phyloP scores from a whole-genome alignment of 2,113 vertebrate genomes.

The Mohoua ochrocephala region DNA sequence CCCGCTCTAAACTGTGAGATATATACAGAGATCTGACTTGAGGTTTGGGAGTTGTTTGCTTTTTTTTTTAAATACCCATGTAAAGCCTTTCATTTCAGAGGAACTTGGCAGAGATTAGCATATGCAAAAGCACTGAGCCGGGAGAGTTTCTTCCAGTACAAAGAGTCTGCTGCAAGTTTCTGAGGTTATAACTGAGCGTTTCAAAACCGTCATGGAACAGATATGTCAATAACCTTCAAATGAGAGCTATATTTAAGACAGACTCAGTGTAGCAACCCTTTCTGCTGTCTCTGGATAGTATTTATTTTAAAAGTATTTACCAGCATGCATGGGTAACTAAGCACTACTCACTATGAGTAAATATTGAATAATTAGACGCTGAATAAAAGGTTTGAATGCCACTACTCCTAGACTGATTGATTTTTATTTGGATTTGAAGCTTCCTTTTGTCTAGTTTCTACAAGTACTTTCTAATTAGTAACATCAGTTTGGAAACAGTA shows the following conservation, averaged over 20 bases:
- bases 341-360: not conserved
- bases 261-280: not conserved
- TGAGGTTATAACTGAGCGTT: not conserved
- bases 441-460: slow-evolving; percentile 37
- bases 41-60: not conserved
- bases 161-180: not conserved
- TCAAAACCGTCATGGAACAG: not conserved
- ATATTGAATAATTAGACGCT: not conserved
- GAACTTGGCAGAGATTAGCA: slow-evolving; percentile 27
- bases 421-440: not conserved
- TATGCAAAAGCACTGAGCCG: not conserved
- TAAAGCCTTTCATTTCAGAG: slow-evolving; percentile 29
- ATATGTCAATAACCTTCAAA: not conserved
- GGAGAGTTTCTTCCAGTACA: not conserved
- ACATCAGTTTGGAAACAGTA: not conserved
- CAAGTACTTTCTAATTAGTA: slow-evolving; percentile 3
- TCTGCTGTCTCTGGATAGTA: not conserved
- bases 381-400: not conserved
- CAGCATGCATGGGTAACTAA: not conserved
- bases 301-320: not conserved
- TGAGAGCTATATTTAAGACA: not conserved
- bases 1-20: slow-evolving; percentile 69
- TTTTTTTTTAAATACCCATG: not conserved
- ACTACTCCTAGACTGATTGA: not conserved
- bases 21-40: slow-evolving; percentile 56